phyloP scores from a whole-genome alignment of 2,888 invertebrate genomes.

The Neria commutata region DNA sequence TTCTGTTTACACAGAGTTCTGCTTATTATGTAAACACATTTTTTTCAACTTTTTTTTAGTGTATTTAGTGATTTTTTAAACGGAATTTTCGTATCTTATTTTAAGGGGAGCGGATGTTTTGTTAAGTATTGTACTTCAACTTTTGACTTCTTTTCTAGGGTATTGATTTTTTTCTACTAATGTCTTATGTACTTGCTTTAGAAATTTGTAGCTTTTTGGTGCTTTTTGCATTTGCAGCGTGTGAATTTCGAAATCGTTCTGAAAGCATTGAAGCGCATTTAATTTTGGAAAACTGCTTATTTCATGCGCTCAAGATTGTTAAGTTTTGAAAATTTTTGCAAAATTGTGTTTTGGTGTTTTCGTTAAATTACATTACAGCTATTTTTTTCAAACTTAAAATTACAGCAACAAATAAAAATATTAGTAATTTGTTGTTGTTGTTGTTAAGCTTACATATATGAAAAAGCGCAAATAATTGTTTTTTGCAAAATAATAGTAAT shows the following conservation, averaged over 20 bases:
- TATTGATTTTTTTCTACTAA: slow-evolving; percentile 26
- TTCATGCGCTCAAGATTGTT: background rate
- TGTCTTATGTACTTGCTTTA: slow-evolving; percentile 36
- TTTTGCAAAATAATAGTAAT: no score
- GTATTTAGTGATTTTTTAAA: no score
- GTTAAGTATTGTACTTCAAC: slow-evolving; percentile 12
- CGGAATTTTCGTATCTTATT: no score
- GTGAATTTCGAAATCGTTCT: slow-evolving; percentile 21
- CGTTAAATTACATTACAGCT: background rate
- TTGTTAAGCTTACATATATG: no score
- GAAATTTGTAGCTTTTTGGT: slow-evolving; percentile 49
- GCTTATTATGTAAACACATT: no score
- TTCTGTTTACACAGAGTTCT: no score
- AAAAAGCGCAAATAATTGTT: no score
- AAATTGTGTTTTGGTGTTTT: background rate
- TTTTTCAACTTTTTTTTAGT: no score
- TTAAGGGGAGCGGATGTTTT: no score
- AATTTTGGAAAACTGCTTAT: background rate
- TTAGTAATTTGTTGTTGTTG: no score
- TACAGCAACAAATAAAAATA: no score
- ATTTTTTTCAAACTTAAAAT: no score
- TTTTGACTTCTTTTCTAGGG: slow-evolving; percentile 30
- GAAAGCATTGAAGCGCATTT: slow-evolving; percentile 2
- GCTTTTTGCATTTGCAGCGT: slow-evolving; percentile 51
- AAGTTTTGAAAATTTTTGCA: background rate